Conservation (phyloP, 2,797 vertebrate species). For the Nasua narica region DNA sequence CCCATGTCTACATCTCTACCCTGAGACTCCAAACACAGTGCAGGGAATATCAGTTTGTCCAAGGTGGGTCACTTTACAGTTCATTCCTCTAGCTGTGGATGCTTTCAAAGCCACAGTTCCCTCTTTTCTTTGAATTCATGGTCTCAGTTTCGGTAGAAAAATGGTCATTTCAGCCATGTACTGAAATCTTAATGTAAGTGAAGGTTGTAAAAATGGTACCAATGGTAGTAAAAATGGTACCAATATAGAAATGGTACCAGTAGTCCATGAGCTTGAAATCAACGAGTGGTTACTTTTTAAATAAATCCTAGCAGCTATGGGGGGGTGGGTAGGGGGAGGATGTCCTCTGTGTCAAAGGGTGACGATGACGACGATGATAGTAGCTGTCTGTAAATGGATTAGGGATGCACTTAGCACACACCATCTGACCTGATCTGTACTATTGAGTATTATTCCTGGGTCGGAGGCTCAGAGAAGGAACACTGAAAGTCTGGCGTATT, state of each 20-base stretch:
- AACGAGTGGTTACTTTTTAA: neutral
- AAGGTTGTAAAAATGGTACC: neutral
- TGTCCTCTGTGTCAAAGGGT: neutral
- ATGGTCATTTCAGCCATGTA: constrained; percentile 25
- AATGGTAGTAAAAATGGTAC: neutral
- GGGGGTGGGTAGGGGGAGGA: neutral
- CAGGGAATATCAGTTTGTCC: constrained; percentile 14
- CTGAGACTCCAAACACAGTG: constrained; percentile 10
- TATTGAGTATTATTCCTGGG: neutral
- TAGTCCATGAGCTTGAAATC: neutral
- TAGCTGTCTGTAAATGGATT: neutral
- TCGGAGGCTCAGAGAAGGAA: constrained; percentile 8
- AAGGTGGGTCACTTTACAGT: constrained; percentile 12
- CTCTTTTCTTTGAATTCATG: constrained; percentile 29
- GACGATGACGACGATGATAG: neutral
- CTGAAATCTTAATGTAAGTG: constrained; percentile 8
- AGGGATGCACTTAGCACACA: neutral
- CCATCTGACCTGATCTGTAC: neutral
- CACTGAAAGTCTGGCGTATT: neutral
- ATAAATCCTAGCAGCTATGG: constrained; percentile 1
- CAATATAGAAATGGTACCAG: neutral
- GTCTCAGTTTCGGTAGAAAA: neutral
- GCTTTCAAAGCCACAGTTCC: constrained; percentile 4
- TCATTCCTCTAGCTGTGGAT: neutral
- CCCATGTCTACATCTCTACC: neutral